Evolutionary conservation across 2,888 invertebrate species (phyloP).

Genomic region (Megalurothrips usitatus): DNA sequence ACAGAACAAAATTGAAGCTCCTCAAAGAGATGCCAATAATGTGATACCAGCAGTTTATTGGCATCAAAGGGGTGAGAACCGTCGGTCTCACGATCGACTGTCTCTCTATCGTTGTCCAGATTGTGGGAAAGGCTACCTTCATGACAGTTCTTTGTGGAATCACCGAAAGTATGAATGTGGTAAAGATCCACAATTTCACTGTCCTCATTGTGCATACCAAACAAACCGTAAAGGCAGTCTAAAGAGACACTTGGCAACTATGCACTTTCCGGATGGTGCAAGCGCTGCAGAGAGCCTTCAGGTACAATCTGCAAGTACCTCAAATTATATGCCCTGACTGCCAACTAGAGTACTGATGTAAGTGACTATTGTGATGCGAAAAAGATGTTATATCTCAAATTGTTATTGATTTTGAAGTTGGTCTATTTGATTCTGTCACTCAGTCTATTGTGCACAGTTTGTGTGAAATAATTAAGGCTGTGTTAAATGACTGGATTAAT

Average conservation of each 20-base stretch:
- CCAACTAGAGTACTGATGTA: background rate
- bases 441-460: too few relatives aligned
- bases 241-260: conserved; percentile 36
- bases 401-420: too few relatives aligned
- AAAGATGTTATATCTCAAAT: too few relatives aligned
- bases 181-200: conserved; percentile 38
- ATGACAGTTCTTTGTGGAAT: conserved; percentile 40
- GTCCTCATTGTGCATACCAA: conserved; percentile 33
- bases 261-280: background rate
- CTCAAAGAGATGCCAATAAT: background rate
- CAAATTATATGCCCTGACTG: background rate
- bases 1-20: background rate
- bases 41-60: background rate
- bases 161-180: conserved; percentile 43
- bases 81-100: conserved; percentile 32
- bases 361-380: too few relatives aligned
- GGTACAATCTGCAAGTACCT: background rate
- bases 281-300: background rate
- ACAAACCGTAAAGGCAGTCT: conserved; percentile 37
- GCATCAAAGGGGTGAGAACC: background rate
- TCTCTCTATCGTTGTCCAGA: conserved; percentile 36
- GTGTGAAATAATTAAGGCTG: too few relatives aligned
- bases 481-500: too few relatives aligned
- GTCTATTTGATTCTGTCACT: too few relatives aligned
- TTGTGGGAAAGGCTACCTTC: conserved; percentile 41